Evolutionary conservation across 2,888 invertebrate species (phyloP), one percentile per base, ranked within the genome.

Genomic region (Abscondita cerata): DNA sequence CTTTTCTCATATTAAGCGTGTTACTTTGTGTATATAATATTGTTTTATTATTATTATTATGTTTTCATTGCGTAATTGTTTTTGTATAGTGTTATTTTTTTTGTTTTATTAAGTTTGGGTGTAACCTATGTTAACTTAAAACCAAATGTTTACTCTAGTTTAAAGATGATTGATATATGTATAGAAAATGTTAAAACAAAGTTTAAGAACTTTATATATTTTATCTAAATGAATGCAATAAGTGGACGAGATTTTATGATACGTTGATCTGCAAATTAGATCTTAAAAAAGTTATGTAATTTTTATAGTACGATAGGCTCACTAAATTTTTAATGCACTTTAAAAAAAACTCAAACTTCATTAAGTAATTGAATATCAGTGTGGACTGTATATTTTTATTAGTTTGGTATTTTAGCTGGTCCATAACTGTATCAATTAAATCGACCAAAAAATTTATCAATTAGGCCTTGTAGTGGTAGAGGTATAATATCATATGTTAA

Each of bases 361-460:
- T 44, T 44, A 18, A 18, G 13, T 19, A 16, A 15, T 44, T 15
- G 15, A 11, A 4, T 44, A 18, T 11, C 48, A 48, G 12, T 16
- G 20, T 50, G 48, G 55, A 38, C 55, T 6, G 2, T 6, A 38
- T 47, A 12, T 9, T 46, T 25, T n/a, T 34, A 46, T 12, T 15
- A 13, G 31, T 18, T 19, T 36, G 11, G 20, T 41, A 36, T 50
- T 44, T 56, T 19, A 20, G 31, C 16, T 33, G 9, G 60, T 67
- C 59, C 68, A 69, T 68, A 70, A 65, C 64, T 71, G 71, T 71
- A 68, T 70, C 69, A 69, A 50, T 68, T 54, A 34, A 76, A 76
- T 72, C 74, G 78, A 78, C 79, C 78, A 79, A 79, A 76, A 72
- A 74, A 72, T 74, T 65, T 73, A 68, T 75, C 73, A 69, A 73